These are phyloP conservation scores for Oreotrochilus melanogaster DNA, from an alignment of 2,113 vertebrate genomes.

Conservation along the genomic window DNA sequence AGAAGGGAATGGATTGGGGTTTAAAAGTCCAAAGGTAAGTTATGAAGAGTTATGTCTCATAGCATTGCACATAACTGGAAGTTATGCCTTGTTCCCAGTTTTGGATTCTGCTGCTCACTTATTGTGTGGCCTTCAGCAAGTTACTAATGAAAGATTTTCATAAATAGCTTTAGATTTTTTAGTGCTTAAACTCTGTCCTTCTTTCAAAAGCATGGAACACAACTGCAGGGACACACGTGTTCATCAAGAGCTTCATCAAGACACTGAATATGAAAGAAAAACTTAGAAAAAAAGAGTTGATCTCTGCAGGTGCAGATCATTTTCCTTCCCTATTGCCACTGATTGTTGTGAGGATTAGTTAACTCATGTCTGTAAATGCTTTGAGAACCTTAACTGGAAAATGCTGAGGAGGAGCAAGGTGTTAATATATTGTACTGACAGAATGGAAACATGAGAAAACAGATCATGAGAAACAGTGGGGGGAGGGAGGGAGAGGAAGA, in stretches of 20 bases:
- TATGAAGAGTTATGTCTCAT: background rate
- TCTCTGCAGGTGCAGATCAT: background rate
- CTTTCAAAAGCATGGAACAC: background rate
- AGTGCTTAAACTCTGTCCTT: background rate
- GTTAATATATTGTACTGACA: conserved; percentile 20
- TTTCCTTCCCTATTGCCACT: background rate
- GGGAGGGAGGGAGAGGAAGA: no score
- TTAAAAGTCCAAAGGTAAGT: conserved; percentile 29
- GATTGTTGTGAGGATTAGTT: conserved; percentile 21
- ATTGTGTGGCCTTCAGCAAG: background rate
- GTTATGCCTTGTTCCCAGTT: background rate
- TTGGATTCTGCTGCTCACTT: background rate
- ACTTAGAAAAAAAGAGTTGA: background rate
- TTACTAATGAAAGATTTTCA: background rate
- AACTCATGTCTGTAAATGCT: conserved; percentile 34
- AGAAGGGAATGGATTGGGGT: background rate
- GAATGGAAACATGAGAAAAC: background rate
- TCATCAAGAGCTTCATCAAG: background rate
- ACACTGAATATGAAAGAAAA: background rate
- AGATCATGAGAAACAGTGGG: background rate
- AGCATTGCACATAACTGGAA: background rate
- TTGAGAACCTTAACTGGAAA: background rate
- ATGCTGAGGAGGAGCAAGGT: background rate
- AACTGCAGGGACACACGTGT: background rate
- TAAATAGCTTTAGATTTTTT: conserved; percentile 21